Evolutionary conservation across 2,888 invertebrate species (phyloP), one percentile per base, ranked within the genome.

Genomic region (Brachypalpus laphriformis): DNA sequence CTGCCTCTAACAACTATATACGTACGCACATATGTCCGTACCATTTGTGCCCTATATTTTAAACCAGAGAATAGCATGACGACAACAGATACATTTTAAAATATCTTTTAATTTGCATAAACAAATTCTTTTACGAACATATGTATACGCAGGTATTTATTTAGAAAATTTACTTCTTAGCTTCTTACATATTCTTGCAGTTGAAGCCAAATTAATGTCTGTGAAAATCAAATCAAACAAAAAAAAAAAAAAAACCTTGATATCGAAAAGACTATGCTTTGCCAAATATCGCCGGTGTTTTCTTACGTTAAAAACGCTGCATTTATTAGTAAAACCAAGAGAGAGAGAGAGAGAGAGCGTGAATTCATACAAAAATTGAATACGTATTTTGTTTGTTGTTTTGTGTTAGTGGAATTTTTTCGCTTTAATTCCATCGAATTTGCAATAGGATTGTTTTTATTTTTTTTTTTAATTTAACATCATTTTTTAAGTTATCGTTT

Each of bases 221-320:
- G 65, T 11, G 20, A 45, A 18, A 68, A n/a, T n/a, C n/a, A 14
- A 45, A 40, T 5, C 18, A 47, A 37, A 16, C 9, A 16, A 34
- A 57, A 57, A 45, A 11, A 7, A 16, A 34, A 57, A 56, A 42
- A 14, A 56, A 56, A 56, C 18, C 3, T 34, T 31, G 5, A 45
- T 31, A 70, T 70, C 56, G n/a, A 40, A 54, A 51, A 18, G 22
- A 40, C n/a, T 28, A 28, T 40, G 34, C 37, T 66, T 61, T 51
- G 65, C 47, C 51, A 51, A 72, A 72, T 72, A 72, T 72, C 51
- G 40, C 72, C 72, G 72, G 71, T 49, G n/a, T 59, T 71, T 25
- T n/a, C 20, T 68, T 71, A 37, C 22, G 37, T 57, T 25, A 25
- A 18, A 57, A 45, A 9, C 0, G 18, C 0, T 54, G 16, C 14